A percentile compares a stretch with the other conserved stretches of the same genome.
Conservation (phyloP, 2,888 invertebrate species). For the Catocala fraxini region DNA sequence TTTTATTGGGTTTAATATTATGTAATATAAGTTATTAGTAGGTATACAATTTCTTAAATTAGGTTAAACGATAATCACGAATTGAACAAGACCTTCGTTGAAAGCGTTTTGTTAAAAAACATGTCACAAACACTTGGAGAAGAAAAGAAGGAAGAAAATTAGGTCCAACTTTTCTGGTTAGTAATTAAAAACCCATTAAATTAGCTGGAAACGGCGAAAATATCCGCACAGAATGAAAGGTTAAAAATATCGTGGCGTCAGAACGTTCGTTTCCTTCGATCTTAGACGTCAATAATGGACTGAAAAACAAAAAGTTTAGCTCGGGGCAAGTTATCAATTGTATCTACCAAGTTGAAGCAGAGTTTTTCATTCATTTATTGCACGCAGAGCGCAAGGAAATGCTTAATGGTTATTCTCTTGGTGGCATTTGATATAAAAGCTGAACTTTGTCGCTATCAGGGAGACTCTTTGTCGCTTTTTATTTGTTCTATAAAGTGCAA, state of each 20-base stretch:
- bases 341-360: constrained; percentile 71
- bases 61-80: neutral
- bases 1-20: constrained; percentile 14
- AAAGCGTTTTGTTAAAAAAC: constrained; percentile 14
- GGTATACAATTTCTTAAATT: neutral
- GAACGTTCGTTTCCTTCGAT: constrained; percentile 60
- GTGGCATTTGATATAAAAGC: constrained; percentile 71
- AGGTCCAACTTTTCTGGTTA: constrained; percentile 24
- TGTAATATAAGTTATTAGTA: neutral
- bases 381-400: constrained; percentile 74
- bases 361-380: constrained; percentile 82
- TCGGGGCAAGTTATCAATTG: constrained; percentile 80
- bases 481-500: constrained; percentile 66
- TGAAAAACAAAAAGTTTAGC: constrained; percentile 77
- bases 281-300: constrained; percentile 75
- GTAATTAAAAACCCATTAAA: constrained; percentile 51
- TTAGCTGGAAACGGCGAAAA: constrained; percentile 50
- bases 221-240: constrained; percentile 53
- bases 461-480: constrained; percentile 62
- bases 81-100: neutral
- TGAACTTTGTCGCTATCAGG: constrained; percentile 71
- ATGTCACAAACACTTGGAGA: constrained; percentile 24
- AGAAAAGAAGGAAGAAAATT: constrained; percentile 23
- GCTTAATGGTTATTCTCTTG: constrained; percentile 78
- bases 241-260: constrained; percentile 61